Conservation (phyloP, 2,888 invertebrate genomes). For the Drosophila setosimentum region DNA sequence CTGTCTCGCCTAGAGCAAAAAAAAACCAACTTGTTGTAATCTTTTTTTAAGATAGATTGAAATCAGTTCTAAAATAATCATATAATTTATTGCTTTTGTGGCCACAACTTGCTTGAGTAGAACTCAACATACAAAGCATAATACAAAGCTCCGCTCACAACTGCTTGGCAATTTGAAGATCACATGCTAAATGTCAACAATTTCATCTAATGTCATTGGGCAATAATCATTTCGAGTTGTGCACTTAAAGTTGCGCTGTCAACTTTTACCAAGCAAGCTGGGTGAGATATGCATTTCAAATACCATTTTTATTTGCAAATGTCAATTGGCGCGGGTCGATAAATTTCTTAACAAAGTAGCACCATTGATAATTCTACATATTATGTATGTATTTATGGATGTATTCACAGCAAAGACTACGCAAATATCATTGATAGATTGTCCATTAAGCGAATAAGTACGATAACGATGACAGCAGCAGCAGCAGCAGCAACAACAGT, state of each 20-base stretch:
- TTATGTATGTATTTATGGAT: constrained; percentile 7
- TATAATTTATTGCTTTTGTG: not conserved
- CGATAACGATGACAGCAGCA: constrained; percentile 26
- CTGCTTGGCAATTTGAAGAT: not conserved
- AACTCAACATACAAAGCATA: too few relatives aligned
- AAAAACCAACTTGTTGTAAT: not conserved
- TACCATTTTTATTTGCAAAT: constrained; percentile 60
- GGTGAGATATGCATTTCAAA: constrained; percentile 51
- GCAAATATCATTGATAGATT: constrained; percentile 58
- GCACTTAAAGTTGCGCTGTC: constrained; percentile 4
- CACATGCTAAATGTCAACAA: constrained; percentile 5
- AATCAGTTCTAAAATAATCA: not conserved
- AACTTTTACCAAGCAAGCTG: not conserved
- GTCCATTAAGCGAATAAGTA: constrained; percentile 36
- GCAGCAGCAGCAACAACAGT: constrained; percentile 8
- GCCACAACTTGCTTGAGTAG: not conserved
- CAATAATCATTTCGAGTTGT: constrained; percentile 24
- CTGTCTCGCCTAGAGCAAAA: not conserved
- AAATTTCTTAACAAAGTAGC: constrained; percentile 56
- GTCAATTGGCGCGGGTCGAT: constrained; percentile 55
- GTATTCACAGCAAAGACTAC: not conserved
- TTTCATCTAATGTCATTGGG: constrained; percentile 37
- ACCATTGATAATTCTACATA: constrained; percentile 56
- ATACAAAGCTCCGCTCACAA: not conserved
- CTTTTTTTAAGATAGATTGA: not conserved